Percentiles rank a stretch among this genome's conserved stretches.
Conservation (phyloP, 2,888 invertebrate species). For the Callyntrura guangdongensis region DNA sequence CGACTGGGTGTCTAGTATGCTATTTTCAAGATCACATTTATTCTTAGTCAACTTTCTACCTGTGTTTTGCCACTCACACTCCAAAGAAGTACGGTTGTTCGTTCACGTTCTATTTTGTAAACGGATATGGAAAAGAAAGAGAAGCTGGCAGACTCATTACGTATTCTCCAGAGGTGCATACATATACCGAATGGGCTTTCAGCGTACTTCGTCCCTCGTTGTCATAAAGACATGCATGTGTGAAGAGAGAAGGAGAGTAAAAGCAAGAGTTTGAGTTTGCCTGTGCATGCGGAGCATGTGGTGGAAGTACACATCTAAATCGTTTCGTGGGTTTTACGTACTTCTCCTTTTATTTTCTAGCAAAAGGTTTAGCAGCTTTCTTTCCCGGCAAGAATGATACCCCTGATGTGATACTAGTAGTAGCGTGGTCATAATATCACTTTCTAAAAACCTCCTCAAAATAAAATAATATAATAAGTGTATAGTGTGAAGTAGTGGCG, state of each 20-base stretch:
- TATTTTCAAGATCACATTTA: conserved; percentile 33
- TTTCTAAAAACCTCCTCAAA: conserved; percentile 39
- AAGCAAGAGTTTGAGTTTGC: conserved; percentile 25
- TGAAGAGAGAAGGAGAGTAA: neutral
- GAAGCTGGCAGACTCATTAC: conserved; percentile 63
- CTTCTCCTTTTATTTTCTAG: neutral
- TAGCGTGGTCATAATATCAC: conserved; percentile 53
- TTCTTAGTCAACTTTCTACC: conserved; percentile 31
- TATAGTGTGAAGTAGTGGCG: neutral
- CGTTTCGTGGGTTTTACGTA: neutral
- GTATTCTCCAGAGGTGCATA: conserved; percentile 72
- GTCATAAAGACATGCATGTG: neutral
- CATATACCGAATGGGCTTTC: conserved; percentile 1
- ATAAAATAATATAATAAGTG: conserved; percentile 44
- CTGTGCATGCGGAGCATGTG: neutral
- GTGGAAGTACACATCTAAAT: neutral
- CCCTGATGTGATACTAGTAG: conserved; percentile 9
- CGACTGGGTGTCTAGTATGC: neutral
- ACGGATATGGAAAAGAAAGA: conserved; percentile 1
- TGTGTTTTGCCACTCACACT: conserved; percentile 15
- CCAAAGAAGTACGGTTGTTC: conserved; percentile 10
- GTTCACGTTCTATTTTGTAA: conserved; percentile 2
- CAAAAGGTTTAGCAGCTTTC: conserved; percentile 39
- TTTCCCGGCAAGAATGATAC: conserved; percentile 4
- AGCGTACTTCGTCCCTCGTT: conserved; percentile 10